These are phyloP conservation scores for Sebastes fasciatus DNA, from an alignment of 2,113 vertebrate genomes.

Conservation along the genomic window DNA sequence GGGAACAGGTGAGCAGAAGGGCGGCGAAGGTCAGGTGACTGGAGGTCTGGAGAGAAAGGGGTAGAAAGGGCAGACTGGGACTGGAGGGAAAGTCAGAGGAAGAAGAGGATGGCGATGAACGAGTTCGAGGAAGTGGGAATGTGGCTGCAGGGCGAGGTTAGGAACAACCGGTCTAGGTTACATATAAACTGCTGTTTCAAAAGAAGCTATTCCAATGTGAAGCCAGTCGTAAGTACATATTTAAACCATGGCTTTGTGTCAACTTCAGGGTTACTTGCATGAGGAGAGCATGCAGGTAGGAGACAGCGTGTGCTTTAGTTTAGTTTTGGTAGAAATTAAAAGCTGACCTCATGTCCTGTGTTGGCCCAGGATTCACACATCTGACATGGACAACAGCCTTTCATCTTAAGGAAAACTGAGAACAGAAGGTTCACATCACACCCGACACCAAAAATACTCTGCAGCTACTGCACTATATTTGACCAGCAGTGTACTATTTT, in stretches of 20 bases:
- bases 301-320: too few species aligned
- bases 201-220: not conserved
- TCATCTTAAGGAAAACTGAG: slow-evolving; percentile 22
- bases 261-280: not conserved
- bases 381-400: not conserved
- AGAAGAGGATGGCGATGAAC: not conserved
- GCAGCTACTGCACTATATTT: slow-evolving; percentile 25
- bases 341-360: not conserved
- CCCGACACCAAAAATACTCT: slow-evolving; percentile 50
- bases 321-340: not conserved
- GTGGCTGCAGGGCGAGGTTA: not conserved
- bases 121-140: not conserved
- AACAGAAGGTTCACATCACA: slow-evolving; percentile 36
- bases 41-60: too few species aligned
- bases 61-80: too few species aligned
- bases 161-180: too few species aligned
- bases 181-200: not conserved
- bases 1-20: too few species aligned
- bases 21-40: too few species aligned
- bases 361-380: not conserved
- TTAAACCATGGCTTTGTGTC: not conserved
- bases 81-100: too few species aligned
- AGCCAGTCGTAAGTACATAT: not conserved
- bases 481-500: slow-evolving; percentile 36
- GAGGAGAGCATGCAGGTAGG: too few species aligned